A percentile compares a stretch with the other conserved stretches of the same genome.
phyloP scores from a whole-genome alignment of 2,113 vertebrate genomes.

The Cervus canadensis region DNA sequence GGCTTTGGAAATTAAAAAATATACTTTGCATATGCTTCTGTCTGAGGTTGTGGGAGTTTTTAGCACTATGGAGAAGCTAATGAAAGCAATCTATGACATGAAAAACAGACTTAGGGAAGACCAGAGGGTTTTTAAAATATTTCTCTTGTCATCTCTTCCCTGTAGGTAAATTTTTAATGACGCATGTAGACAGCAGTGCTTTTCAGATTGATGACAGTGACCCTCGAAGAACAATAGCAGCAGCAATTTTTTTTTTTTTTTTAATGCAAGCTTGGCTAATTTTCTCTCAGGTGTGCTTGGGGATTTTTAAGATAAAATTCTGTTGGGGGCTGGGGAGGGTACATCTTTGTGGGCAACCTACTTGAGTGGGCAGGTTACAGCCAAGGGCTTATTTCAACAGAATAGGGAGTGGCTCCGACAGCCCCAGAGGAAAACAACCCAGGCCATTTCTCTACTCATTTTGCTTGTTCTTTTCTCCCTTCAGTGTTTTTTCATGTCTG shows the following conservation, averaged over 20 bases:
- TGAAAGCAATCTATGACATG: background rate
- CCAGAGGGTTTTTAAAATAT: background rate
- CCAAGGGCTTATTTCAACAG: background rate
- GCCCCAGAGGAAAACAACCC: background rate
- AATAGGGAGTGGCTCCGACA: background rate
- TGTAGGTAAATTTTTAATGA: background rate
- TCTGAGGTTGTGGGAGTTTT: background rate
- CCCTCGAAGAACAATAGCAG: background rate
- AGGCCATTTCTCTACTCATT: background rate
- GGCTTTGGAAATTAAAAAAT: background rate
- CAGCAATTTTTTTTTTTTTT: background rate
- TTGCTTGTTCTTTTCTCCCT: background rate
- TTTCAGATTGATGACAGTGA: background rate
- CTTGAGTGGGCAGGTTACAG: background rate
- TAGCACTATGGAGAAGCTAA: background rate
- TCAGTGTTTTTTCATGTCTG: background rate
- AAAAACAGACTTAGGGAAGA: background rate
- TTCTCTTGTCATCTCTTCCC: background rate
- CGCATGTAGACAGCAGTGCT: background rate
- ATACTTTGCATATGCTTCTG: background rate
- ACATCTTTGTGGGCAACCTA: background rate
- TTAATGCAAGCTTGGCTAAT: background rate
- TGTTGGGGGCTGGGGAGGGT: accelerated
- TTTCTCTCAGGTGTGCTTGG: background rate
- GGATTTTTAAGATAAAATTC: background rate